These are phyloP conservation scores for Cepphus grylle DNA, from an alignment of 2,113 vertebrate species.

Conservation along the genomic window DNA sequence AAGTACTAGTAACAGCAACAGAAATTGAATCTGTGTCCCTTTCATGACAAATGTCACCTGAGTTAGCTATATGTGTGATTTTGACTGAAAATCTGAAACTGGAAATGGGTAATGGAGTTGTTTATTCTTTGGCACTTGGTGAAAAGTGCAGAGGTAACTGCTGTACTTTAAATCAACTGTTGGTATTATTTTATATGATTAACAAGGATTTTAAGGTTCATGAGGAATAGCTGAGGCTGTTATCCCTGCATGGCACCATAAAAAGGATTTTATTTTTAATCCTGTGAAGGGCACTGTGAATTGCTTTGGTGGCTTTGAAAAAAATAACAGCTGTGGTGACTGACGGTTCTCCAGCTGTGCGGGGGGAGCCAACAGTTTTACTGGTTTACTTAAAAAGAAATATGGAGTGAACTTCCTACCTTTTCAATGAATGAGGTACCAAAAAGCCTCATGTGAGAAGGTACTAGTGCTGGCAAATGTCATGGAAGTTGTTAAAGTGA, in stretches of 20 bases:
- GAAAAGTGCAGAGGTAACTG: conserved; percentile 37
- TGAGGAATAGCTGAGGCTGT: conserved; percentile 40
- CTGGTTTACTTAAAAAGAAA: conserved; percentile 70
- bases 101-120: conserved; percentile 22
- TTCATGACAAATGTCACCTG: conserved; percentile 33
- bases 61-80: conserved; percentile 20
- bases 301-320: conserved; percentile 65
- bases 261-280: conserved; percentile 71
- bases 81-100: conserved; percentile 37
- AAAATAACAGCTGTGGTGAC: conserved; percentile 66
- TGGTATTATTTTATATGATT: conserved; percentile 61
- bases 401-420: conserved; percentile 59
- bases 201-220: conserved; percentile 72
- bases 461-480: conserved; percentile 25
- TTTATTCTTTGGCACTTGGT: conserved; percentile 19
- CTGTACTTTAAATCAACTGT: conserved; percentile 18
- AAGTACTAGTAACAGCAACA: conserved; percentile 20
- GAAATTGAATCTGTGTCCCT: conserved; percentile 34
- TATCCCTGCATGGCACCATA: conserved; percentile 16
- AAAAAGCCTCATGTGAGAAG: conserved; percentile 36
- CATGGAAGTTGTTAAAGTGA: conserved; percentile 63
- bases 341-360: conserved; percentile 52
- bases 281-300: conserved; percentile 61
- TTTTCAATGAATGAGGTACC: conserved; percentile 24
- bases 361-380: conserved; percentile 50